Percentiles rank a stretch among this genome's conserved stretches.
Evolutionary conservation across 2,888 invertebrate species (phyloP).

Genomic region (Lasioglossum leucozonium): DNA sequence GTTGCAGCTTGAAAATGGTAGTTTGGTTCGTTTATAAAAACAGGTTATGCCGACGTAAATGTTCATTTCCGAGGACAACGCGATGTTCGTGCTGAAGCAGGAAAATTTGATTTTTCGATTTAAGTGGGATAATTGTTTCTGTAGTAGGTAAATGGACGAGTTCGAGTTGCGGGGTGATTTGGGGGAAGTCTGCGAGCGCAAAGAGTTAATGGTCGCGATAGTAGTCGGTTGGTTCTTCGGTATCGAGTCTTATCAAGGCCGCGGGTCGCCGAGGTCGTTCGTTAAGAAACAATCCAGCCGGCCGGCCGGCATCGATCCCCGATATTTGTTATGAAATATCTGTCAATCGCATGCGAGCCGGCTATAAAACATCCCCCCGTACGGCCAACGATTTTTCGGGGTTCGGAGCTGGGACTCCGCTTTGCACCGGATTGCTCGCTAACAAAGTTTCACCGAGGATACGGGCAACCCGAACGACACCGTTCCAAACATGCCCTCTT

Average conservation of each 20-base stretch:
- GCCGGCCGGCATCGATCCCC: neutral
- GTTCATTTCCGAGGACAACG: too few species aligned
- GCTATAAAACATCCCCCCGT: neutral
- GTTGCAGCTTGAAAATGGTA: too few species aligned
- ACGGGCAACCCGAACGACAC: neutral
- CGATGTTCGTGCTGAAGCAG: too few species aligned
- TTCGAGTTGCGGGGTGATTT: too few species aligned
- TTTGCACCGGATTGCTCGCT: neutral
- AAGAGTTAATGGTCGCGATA: slow-evolving; percentile 1
- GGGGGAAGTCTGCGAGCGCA: neutral
- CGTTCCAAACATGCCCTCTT: neutral
- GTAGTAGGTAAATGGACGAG: too few species aligned
- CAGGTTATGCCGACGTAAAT: too few species aligned
- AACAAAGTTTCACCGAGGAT: neutral
- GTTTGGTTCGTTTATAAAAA: too few species aligned
- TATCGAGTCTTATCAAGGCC: neutral
- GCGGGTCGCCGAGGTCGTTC: neutral
- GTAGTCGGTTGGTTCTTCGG: neutral
- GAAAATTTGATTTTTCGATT: too few species aligned
- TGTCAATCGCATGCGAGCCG: neutral
- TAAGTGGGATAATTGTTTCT: too few species aligned
- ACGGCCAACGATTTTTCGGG: neutral
- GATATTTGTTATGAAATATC: neutral
- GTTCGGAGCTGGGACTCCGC: neutral
- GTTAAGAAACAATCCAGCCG: neutral